Evolutionary conservation across 2,113 vertebrate genomes (phyloP), one percentile per base, ranked within the genome.

Genomic region (Hystrix cristata): DNA sequence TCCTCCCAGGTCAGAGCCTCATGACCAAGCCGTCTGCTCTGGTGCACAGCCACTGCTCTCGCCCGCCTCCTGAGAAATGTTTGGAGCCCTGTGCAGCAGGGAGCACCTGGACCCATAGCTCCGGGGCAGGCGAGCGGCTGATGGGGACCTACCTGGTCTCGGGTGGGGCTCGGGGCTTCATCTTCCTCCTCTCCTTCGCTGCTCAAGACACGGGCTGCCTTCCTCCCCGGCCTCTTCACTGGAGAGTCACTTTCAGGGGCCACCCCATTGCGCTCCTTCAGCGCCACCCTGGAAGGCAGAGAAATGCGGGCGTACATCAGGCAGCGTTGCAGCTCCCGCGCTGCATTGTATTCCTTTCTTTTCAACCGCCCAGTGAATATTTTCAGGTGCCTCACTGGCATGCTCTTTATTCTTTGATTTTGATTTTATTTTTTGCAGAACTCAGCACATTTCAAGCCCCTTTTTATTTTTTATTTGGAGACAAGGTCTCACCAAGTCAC

Each of bases 141-240:
- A 29, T 11, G 13, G 74, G 29, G 60, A 21, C 86, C 19, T 46
- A 98, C 98, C 93, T 97, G 95, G 64, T 14, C 48, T 81, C 59
- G 53, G 29, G 72, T 25, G 29, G 67, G 23, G 0, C 25, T 29
- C 38, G 55, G 43, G 74, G 62, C 87, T 69, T 90, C 95, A 0
- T 87, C 92, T 0, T 98, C 97, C 1, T 99, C 99, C 10, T 99
- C 99, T 0, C 99, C 99, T 1, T 99, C 99, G 3, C 99, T 99
- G 95, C 99, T 98, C 84, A 99, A 3, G 92, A 99, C 98, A 9
- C 98, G 98, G 91, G 97, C 21, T 0, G 1, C 21, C 95, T 98
- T 99, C 96, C 98, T 99, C 46, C 92, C 81, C 0, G 96, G 96
- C 80, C 98, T 98, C 96, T 99, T 99, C 79, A 99, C 67, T 1